phyloP scores from a whole-genome alignment of 1,140 invertebrate species.

The Antheraea pernyi region DNA sequence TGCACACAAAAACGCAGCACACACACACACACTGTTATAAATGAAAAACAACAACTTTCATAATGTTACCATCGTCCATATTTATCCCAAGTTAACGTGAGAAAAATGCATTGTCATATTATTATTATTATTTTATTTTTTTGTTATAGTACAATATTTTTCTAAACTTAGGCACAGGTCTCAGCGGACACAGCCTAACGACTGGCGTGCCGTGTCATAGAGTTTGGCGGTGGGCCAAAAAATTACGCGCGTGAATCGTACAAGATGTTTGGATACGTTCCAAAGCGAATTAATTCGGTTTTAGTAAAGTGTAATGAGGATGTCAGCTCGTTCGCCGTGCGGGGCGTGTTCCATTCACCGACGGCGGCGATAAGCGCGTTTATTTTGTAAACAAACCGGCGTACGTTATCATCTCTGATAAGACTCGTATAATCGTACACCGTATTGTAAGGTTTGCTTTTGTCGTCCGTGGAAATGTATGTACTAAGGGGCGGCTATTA shows the following conservation, averaged over 20 bases:
- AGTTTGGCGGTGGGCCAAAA: conserved; percentile 47
- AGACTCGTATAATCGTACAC: conserved; percentile 18
- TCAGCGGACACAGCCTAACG: conserved; percentile 37
- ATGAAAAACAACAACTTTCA: conserved; percentile 12
- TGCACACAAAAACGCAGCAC: conserved; percentile 47
- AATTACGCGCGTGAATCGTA: conserved; percentile 9
- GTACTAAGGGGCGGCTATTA: no score
- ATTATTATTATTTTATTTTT: not conserved
- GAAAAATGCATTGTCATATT: conserved; percentile 40
- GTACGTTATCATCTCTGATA: conserved; percentile 34
- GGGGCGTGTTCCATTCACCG: conserved; percentile 34
- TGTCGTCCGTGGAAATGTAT: conserved; percentile 5
- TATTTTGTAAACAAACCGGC: conserved; percentile 54
- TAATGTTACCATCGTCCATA: conserved; percentile 69
- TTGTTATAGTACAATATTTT: conserved; percentile 34
- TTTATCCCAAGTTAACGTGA: conserved; percentile 50
- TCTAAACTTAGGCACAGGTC: conserved; percentile 34
- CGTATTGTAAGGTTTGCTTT: conserved; percentile 16
- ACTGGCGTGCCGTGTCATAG: conserved; percentile 52
- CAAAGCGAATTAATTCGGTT: conserved; percentile 24
- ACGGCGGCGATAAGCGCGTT: conserved; percentile 27
- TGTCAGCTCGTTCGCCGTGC: conserved; percentile 9
- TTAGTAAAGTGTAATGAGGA: conserved; percentile 24
- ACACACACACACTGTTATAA: conserved; percentile 21
- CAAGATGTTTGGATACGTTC: conserved; percentile 23